These are phyloP conservation scores for Heterodera filipjevi DNA, from an alignment of 2,888 invertebrate species.

Conservation along the genomic window DNA sequence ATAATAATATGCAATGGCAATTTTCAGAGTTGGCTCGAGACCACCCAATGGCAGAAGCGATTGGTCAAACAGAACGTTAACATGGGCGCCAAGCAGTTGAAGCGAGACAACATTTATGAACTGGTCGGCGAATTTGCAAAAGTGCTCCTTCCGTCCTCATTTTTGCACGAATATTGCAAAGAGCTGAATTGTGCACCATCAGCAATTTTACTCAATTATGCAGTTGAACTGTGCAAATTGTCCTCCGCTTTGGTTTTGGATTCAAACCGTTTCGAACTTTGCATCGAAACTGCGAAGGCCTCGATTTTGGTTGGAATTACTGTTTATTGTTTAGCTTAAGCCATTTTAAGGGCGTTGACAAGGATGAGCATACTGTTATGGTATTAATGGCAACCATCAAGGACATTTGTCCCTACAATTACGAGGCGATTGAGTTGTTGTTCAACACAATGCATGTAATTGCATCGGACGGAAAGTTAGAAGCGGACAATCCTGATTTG, in stretches of 20 bases:
- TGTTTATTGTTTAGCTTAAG: too few species aligned
- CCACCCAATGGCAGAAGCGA: constrained; percentile 37
- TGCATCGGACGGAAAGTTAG: not conserved
- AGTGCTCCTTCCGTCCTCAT: constrained; percentile 33
- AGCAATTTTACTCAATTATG: constrained; percentile 29
- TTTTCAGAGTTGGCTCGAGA: constrained; percentile 36
- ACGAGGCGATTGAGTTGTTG: constrained; percentile 39
- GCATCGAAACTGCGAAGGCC: constrained; percentile 31
- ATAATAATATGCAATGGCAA: not conserved
- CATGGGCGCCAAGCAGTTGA: constrained; percentile 20
- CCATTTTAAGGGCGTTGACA: constrained; percentile 18
- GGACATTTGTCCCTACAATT: constrained; percentile 52
- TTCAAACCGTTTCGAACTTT: constrained; percentile 27
- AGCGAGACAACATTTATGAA: constrained; percentile 29
- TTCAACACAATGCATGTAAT: constrained; percentile 32
- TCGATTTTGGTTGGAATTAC: constrained; percentile 15
- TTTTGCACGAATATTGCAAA: constrained; percentile 31
- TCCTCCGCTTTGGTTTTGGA: constrained; percentile 23
- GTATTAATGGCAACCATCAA: constrained; percentile 34
- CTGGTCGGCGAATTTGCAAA: constrained; percentile 36
- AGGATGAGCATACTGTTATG: constrained; percentile 24
- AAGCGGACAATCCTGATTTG: not conserved
- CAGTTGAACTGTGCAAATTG: constrained; percentile 33
- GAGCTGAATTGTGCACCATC: constrained; percentile 10
- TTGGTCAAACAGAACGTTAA: constrained; percentile 27